A percentile compares a stretch with the other conserved stretches of the same genome.
These are phyloP conservation scores for Brachyptera risi DNA, from an alignment of 2,888 invertebrate species.

Conservation along the genomic window DNA sequence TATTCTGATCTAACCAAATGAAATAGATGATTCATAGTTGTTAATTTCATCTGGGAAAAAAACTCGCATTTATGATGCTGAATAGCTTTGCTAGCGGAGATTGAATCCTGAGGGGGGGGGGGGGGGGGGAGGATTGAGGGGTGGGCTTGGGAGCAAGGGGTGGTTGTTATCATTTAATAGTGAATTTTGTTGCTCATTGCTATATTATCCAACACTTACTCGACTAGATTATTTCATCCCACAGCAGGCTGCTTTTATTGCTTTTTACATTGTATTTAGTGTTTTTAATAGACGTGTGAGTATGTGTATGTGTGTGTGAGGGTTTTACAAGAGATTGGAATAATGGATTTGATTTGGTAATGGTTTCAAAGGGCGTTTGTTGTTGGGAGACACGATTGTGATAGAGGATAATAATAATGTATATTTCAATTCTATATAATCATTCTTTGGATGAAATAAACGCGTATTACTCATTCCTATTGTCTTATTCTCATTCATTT, in stretches of 20 bases:
- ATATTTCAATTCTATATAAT: too few relatives aligned
- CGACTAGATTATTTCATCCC: not conserved
- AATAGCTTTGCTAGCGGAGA: not conserved
- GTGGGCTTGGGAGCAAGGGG: not conserved
- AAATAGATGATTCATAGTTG: constrained; percentile 20
- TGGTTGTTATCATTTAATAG: constrained; percentile 2
- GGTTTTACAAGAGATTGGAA: constrained; percentile 10
- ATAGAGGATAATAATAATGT: too few relatives aligned
- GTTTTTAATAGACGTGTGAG: not conserved
- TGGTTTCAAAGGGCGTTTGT: too few relatives aligned
- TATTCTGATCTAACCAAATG: constrained; percentile 2
- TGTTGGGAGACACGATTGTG: too few relatives aligned
- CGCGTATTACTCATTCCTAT: too few relatives aligned
- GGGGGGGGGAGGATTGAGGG: not conserved
- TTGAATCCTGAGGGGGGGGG: not conserved
- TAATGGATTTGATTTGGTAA: too few relatives aligned
- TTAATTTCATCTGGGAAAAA: not conserved
- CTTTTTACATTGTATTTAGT: not conserved
- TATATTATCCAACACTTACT: constrained; percentile 1
- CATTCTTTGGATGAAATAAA: too few relatives aligned
- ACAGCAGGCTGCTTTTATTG: constrained; percentile 5
- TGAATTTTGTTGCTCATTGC: not conserved
- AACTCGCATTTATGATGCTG: not conserved
- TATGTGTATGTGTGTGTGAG: too few relatives aligned
- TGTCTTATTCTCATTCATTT: too few relatives aligned